phyloP scores from a whole-genome alignment of 30 jellyfish, hydroid and myxozoan genomes.

The Phacellophora camtschatica region DNA sequence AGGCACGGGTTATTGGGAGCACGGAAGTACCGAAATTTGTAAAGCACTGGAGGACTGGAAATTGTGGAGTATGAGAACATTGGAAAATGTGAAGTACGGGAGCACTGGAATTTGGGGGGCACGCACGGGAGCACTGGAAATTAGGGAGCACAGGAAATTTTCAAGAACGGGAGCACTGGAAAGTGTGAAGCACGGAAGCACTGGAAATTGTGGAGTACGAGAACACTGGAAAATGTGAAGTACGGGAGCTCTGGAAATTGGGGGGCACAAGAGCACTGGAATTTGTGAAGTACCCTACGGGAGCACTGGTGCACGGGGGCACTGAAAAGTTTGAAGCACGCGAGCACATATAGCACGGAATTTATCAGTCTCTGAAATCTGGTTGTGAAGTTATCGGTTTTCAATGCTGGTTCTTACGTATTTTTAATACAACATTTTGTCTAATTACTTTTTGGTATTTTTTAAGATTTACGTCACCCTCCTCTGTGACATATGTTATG shows the following conservation, averaged over 20 bases:
- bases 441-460: too few species aligned
- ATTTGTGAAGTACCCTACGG: too few species aligned
- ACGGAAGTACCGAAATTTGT: background rate
- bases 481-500: too few species aligned
- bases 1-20: background rate
- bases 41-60: background rate
- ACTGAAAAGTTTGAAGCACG: too few species aligned
- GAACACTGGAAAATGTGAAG: background rate
- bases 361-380: background rate
- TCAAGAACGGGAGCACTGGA: background rate
- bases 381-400: too few species aligned
- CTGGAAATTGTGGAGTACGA: background rate
- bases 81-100: background rate
- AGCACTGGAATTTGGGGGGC: background rate
- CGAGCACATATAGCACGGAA: background rate
- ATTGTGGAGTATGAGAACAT: background rate
- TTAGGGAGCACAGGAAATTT: background rate
- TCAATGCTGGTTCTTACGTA: too few species aligned
- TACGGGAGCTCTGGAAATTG: background rate
- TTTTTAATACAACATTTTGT: too few species aligned
- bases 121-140: background rate
- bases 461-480: too few species aligned
- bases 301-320: too few species aligned
- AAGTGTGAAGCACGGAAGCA: background rate
- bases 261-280: background rate